Conservation (phyloP, 2,888 invertebrate genomes). For the Patella depressa region DNA sequence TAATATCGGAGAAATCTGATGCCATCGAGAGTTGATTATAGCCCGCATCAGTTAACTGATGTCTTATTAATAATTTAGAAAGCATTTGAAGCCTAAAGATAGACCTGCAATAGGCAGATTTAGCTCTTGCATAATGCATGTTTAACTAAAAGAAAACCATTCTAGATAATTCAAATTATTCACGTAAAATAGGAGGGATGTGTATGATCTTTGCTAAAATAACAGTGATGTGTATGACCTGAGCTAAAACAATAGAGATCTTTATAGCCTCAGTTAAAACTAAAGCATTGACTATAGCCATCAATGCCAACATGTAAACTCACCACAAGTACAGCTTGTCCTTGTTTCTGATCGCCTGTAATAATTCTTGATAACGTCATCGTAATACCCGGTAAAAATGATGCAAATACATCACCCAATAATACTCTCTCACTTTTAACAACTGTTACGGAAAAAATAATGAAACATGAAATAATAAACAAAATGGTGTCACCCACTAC, state of each 20-base stretch:
- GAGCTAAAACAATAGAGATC: no score
- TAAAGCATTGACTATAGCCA: not conserved
- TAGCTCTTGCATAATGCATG: no score
- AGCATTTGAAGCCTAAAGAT: no score
- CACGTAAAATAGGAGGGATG: not conserved
- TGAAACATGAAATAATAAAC: not conserved
- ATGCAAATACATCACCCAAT: slow-evolving; percentile 57
- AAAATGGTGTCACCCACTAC: no score
- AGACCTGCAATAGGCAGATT: no score
- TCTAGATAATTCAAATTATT: not conserved
- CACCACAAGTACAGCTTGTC: slow-evolving; percentile 55
- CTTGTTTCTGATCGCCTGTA: slow-evolving; percentile 61
- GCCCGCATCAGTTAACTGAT: no score
- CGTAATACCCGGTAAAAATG: slow-evolving; percentile 63
- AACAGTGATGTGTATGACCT: no score
- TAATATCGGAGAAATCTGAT: no score
- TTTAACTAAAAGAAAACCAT: not conserved
- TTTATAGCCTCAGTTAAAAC: no score
- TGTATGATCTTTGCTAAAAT: not conserved
- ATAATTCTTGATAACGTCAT: slow-evolving; percentile 55
- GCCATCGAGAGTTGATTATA: no score
- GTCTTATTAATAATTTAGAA: no score
- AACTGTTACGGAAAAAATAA: slow-evolving; percentile 13
- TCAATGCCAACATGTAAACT: slow-evolving; percentile 16
- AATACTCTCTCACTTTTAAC: slow-evolving; percentile 21